Percentiles rank a stretch among this genome's conserved stretches.
Evolutionary conservation across 2,797 vertebrate species (phyloP).

Genomic region (Aeoliscus strigatus): DNA sequence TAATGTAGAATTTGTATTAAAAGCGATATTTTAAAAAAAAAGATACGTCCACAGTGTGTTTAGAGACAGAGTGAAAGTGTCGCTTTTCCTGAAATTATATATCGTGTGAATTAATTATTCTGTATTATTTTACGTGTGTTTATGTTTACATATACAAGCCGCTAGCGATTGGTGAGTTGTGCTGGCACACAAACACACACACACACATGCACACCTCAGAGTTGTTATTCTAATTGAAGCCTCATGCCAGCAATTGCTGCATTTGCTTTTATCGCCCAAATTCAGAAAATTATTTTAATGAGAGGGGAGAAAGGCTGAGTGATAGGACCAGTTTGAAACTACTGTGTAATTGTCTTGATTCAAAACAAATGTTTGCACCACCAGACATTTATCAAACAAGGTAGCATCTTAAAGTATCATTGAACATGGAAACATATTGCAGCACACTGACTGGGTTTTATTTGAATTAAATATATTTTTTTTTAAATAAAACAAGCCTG

Average conservation of each 20-base stretch:
- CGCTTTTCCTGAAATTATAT: too few species aligned
- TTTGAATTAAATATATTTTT: constrained; percentile 6
- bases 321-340: constrained; percentile 43
- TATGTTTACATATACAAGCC: too few species aligned
- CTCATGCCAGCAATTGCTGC: constrained; percentile 66
- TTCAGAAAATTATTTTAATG: constrained; percentile 74
- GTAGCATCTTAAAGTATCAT: background rate
- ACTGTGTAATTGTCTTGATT: constrained; percentile 60
- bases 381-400: constrained; percentile 11
- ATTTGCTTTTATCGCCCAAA: constrained; percentile 69
- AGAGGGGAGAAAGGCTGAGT: constrained; percentile 43
- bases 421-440: too few species aligned
- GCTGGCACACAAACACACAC: background rate
- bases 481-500: too few species aligned
- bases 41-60: too few species aligned
- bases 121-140: too few species aligned
- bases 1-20: too few species aligned
- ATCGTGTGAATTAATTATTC: too few species aligned
- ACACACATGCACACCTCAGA: constrained; percentile 18
- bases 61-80: too few species aligned
- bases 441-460: too few species aligned
- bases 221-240: constrained; percentile 64
- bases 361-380: constrained; percentile 59
- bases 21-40: too few species aligned
- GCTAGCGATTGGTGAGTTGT: too few species aligned